Evolutionary conservation across 2,797 vertebrate genomes (phyloP).

Genomic region (Siniperca undulata): DNA sequence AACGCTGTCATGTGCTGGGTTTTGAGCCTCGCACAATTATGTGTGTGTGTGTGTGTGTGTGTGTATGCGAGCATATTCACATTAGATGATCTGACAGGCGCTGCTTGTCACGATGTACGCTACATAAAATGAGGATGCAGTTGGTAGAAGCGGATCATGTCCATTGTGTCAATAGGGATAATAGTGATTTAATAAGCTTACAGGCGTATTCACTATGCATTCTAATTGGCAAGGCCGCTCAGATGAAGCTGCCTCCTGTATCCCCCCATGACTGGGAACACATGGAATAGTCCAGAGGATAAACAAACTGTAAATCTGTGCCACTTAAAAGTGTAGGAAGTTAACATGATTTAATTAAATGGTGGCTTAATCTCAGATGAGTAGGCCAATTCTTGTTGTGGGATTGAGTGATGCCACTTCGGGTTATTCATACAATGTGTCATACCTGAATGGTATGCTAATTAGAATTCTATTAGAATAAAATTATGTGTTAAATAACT

Average conservation of each 20-base stretch:
- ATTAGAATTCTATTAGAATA: neutral
- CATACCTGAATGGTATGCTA: neutral
- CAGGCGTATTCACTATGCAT: conserved; percentile 62
- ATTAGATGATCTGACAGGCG: conserved; percentile 70
- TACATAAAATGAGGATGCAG: conserved; percentile 59
- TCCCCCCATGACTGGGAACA: conserved; percentile 35
- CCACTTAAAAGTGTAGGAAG: conserved; percentile 7
- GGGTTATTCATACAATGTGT: neutral
- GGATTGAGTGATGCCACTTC: conserved; percentile 9
- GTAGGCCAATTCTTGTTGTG: neutral
- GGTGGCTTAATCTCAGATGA: conserved; percentile 16
- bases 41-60: conserved; percentile 21
- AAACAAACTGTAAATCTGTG: conserved; percentile 46
- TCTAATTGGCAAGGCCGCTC: conserved; percentile 63
- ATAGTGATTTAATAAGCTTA: conserved; percentile 78
- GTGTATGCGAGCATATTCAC: conserved; percentile 37
- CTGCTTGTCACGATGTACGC: conserved; percentile 59
- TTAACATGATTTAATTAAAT: conserved; percentile 28
- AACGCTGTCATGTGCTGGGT: conserved; percentile 75
- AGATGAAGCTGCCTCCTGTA: conserved; percentile 43
- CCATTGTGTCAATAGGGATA: conserved; percentile 77
- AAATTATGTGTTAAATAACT: neutral
- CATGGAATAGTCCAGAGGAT: conserved; percentile 47
- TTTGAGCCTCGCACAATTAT: conserved; percentile 55
- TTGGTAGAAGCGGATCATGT: conserved; percentile 70